Conservation (phyloP, 1,140 invertebrate genomes). For the Sinonovacula constricta region DNA sequence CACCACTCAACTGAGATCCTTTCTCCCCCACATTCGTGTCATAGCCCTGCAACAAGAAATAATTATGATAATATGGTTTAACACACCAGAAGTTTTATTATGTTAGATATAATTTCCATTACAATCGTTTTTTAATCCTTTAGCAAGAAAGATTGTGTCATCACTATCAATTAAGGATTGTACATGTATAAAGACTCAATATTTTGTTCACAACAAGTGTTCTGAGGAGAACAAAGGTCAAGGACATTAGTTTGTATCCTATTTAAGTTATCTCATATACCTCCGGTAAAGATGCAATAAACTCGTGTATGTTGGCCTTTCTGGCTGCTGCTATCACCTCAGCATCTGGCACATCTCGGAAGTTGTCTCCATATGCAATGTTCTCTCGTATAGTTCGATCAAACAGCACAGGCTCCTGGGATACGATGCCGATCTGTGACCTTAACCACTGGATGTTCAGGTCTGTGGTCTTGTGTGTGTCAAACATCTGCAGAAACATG, state of each 20-base stretch:
- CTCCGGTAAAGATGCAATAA: constrained; percentile 86
- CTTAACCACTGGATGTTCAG: constrained; percentile 79
- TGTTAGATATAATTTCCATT: background rate
- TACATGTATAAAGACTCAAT: no score
- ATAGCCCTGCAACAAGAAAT: constrained; percentile 65
- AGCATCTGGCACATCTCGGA: constrained; percentile 82
- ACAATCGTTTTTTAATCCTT: background rate
- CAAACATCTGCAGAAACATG: constrained; percentile 78
- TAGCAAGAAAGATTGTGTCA: no score
- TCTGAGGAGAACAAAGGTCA: no score
- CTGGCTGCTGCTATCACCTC: constrained; percentile 90
- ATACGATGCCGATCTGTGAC: constrained; percentile 84
- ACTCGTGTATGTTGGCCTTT: constrained; percentile 91
- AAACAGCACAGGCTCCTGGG: constrained; percentile 91
- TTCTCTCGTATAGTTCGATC: constrained; percentile 91
- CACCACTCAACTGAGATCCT: constrained; percentile 75
- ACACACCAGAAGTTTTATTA: background rate
- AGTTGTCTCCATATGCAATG: constrained; percentile 90
- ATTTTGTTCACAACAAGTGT: no score
- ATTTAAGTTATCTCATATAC: no score
- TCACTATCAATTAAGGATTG: no score
- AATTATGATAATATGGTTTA: background rate
- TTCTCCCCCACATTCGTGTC: constrained; percentile 74
- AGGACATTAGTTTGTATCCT: no score
- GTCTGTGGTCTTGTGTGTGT: constrained; percentile 51